Base-by-base conservation (phyloP, 1,140 invertebrate genomes). In the Dinoponera quadriceps region DNA sequence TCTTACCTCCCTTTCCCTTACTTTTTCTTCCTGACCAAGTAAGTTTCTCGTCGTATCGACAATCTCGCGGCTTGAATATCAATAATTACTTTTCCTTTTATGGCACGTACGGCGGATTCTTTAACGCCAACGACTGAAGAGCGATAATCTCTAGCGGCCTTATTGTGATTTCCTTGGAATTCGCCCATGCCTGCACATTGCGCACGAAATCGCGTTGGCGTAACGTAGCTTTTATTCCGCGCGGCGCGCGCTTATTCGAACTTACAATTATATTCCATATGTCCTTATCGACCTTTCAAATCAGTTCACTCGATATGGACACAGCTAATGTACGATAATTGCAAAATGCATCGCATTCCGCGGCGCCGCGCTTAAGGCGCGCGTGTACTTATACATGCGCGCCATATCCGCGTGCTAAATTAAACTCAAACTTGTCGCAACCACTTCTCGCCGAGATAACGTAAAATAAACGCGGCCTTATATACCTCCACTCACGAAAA, bases 201-300 rank as follows among this genome's bases (percentile, higher is more conserved):
- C 51, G 22, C 75, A 59, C 27, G 84, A 88, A 85, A 86, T 88
- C 86, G 73, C 84, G 75, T 75, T 90, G 87, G 85, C 84, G 85
- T 81, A 91, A 91, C 74, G 33, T 51, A 73, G 84, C 74, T 75
- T 86, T 88, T 88, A 75, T 90, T 89, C 85, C 57, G 77, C 69
- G 75, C 84, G 83, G n/a, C 33, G 75, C 84, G 83, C 88, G 85
- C 85, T 88, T 92, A 90, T 90, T 92, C 89, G 89, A 92, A 92
- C 92, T 92, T 91, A 88, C 91, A 92, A 92, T 92, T 92, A 92
- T 93, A 92, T 91, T 92, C 91, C 90, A 82, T 51, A 89, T 88
- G 88, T 89, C 33, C 90, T 92, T 93, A 93, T 93, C 92, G 91
- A 90, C 92, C 92, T 93, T 93, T 93, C 92, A 90, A 93, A 93